Conservation (phyloP, 2,888 invertebrate species). For the Parthenolecanium corni region DNA sequence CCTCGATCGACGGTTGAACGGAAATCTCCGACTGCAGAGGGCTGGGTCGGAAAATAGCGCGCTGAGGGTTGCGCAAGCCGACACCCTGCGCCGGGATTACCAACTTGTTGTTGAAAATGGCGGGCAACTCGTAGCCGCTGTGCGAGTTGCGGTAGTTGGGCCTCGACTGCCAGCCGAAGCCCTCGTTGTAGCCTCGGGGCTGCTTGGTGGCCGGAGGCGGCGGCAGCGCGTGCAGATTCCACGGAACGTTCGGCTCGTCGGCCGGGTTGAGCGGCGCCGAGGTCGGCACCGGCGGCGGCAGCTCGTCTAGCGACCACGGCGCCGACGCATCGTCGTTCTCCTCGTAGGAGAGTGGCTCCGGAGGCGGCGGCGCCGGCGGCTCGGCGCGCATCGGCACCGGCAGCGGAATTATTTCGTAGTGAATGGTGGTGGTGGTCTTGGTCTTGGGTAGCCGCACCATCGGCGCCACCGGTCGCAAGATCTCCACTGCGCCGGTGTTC, state of each 20-base stretch:
- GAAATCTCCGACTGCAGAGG: conserved; percentile 8
- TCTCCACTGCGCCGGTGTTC: neutral
- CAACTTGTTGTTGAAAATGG: neutral
- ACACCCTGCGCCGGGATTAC: neutral
- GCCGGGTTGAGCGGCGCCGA: neutral
- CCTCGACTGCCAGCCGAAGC: neutral
- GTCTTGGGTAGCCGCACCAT: neutral
- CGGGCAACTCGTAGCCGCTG: neutral
- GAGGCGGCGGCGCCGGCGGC: neutral
- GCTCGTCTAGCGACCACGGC: conserved; percentile 30
- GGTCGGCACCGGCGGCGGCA: conserved; percentile 28
- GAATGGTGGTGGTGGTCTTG: neutral
- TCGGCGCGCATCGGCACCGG: neutral
- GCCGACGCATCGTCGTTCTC: neutral
- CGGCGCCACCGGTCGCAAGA: neutral
- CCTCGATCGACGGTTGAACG: conserved; percentile 29
- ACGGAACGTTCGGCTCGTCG: conserved; percentile 21
- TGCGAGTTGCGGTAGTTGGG: too few relatives aligned
- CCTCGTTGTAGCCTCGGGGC: conserved; percentile 4
- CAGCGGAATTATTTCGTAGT: neutral
- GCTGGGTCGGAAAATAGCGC: neutral
- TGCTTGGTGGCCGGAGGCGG: conserved; percentile 25
- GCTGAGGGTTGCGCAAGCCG: neutral
- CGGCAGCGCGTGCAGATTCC: conserved; percentile 30
- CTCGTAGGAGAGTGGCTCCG: conserved; percentile 16